These are phyloP conservation scores for Amiota minor DNA, from an alignment of 2,888 invertebrate species.

Conservation along the genomic window DNA sequence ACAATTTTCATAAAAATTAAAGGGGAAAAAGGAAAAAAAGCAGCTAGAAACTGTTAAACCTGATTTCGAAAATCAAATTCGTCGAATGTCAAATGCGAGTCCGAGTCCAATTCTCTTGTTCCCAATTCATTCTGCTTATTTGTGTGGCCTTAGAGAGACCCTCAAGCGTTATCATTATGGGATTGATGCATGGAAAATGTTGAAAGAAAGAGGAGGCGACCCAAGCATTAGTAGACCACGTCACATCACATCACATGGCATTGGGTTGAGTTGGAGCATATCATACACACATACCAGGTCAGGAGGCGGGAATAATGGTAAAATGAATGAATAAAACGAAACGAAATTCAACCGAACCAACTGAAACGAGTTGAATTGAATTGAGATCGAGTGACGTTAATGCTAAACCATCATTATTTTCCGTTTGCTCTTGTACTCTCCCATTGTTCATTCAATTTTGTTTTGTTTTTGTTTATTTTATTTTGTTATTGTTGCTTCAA, in stretches of 20 bases:
- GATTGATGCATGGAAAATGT: background rate
- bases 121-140: background rate
- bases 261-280: background rate
- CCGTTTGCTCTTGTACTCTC: background rate
- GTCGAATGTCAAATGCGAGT: conserved; percentile 37
- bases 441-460: conserved; percentile 23
- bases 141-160: conserved; percentile 38
- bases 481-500: conserved; percentile 38
- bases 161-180: background rate
- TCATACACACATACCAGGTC: background rate
- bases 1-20: conserved; percentile 41
- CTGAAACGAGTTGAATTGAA: conserved; percentile 21
- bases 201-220: no score
- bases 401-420: conserved; percentile 62
- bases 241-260: background rate
- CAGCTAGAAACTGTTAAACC: conserved; percentile 27
- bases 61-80: conserved; percentile 64
- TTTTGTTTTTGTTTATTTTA: conserved; percentile 32
- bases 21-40: background rate
- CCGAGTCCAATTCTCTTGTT: no score
- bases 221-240: no score
- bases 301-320: conserved; percentile 13
- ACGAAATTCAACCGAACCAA: conserved; percentile 18
- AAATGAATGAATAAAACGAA: conserved; percentile 16
- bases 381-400: conserved; percentile 57